A percentile compares a stretch with the other conserved stretches of the same genome.
Conservation (phyloP, 2,113 vertebrate genomes). For the Petaurus breviceps region DNA sequence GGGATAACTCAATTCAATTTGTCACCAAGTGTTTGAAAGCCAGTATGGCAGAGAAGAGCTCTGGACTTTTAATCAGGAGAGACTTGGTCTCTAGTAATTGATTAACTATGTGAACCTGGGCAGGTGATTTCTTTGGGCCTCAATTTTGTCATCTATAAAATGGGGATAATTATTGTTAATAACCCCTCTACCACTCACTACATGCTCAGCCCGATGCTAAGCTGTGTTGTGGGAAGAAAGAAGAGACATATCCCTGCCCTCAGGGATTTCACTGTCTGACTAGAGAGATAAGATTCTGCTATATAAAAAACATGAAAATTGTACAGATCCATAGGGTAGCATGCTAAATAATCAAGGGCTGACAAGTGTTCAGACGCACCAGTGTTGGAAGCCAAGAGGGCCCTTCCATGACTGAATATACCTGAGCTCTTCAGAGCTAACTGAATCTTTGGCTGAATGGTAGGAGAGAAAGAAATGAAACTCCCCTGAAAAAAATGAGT, state of each 20-base stretch:
- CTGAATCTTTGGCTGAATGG: neutral
- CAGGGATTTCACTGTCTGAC: neutral
- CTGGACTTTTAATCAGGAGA: neutral
- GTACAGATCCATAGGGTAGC: neutral
- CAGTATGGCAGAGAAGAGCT: neutral
- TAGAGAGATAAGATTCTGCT: neutral
- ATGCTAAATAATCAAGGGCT: neutral
- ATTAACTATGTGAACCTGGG: neutral
- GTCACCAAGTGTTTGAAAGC: neutral
- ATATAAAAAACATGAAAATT: neutral
- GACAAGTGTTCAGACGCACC: neutral
- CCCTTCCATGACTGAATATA: neutral
- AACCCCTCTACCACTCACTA: neutral
- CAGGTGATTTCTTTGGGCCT: neutral
- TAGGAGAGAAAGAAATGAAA: neutral
- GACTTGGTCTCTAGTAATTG: too few relatives aligned
- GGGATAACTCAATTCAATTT: neutral
- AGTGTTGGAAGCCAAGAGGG: neutral
- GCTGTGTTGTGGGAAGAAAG: neutral
- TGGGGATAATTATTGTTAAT: neutral
- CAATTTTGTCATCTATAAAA: neutral
- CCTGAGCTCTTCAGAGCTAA: neutral
- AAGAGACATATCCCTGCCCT: neutral
- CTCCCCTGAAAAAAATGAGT: neutral
- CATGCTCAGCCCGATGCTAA: neutral